These are phyloP conservation scores for Myopa tessellatipennis DNA, from an alignment of 2,888 invertebrate species.

Conservation along the genomic window DNA sequence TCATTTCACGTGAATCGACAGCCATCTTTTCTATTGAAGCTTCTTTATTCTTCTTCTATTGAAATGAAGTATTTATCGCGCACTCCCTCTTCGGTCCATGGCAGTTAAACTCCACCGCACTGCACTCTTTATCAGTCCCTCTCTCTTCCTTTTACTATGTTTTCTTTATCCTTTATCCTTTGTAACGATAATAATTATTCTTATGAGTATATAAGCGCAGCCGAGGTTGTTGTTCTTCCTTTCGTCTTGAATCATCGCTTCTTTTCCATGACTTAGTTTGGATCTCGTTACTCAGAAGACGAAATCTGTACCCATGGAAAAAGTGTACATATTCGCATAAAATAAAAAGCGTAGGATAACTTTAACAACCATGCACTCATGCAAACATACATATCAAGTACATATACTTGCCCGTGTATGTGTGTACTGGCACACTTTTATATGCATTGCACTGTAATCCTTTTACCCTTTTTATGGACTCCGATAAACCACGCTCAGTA, in stretches of 20 bases:
- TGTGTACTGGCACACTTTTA: not conserved
- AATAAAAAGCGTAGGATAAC: conserved; percentile 14
- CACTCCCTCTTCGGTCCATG: not conserved
- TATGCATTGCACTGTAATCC: not conserved
- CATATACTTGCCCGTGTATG: not conserved
- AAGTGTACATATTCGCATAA: conserved; percentile 5
- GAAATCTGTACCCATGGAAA: too few relatives aligned
- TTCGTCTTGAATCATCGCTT: not conserved
- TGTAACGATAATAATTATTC: conserved; percentile 23
- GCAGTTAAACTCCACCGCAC: not conserved
- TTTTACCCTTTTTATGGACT: not conserved
- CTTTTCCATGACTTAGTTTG: not conserved
- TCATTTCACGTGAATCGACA: too few relatives aligned
- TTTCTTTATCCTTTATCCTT: conserved; percentile 13
- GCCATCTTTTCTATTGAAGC: not conserved
- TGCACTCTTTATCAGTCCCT: not conserved
- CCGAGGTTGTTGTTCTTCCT: not conserved
- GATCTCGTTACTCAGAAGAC: not conserved
- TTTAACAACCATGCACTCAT: conserved; percentile 2
- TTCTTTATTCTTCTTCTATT: not conserved
- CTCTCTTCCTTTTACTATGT: not conserved
- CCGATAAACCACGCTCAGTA: too few relatives aligned
- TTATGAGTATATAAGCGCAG: not conserved
- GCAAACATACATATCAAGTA: conserved; percentile 3
- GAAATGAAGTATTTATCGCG: too few relatives aligned